These are phyloP conservation scores for Cyprinodon tularosa DNA, from an alignment of 2,113 vertebrate species.

Conservation along the genomic window DNA sequence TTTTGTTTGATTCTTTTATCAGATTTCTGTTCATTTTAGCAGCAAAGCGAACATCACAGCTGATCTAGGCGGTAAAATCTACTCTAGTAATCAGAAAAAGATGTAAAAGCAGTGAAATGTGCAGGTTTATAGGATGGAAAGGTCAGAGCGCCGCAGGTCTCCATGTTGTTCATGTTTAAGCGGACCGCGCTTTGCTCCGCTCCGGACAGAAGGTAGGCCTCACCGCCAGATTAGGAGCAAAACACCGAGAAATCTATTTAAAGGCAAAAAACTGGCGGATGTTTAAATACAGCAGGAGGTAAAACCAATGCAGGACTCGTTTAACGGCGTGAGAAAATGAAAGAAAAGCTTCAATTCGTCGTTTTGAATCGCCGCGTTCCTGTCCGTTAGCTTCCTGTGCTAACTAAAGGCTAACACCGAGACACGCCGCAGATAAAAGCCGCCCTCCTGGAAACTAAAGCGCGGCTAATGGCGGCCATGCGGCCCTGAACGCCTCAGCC, in stretches of 20 bases:
- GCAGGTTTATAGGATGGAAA: too few species aligned
- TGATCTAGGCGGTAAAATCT: too few species aligned
- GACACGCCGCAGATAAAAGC: neutral
- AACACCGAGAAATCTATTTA: fast-evolving
- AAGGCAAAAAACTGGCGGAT: neutral
- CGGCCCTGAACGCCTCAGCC: fast-evolving
- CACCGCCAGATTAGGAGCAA: neutral
- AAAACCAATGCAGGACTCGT: too few species aligned
- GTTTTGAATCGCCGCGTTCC: neutral
- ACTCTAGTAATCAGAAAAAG: neutral
- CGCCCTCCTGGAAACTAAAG: fast-evolving
- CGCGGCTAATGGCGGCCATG: fast-evolving
- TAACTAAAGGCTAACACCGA: neutral
- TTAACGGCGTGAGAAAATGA: neutral
- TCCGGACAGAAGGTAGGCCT: slow-evolving; percentile 38
- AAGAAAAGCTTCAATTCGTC: fast-evolving
- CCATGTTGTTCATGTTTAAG: slow-evolving; percentile 27
- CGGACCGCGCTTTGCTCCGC: slow-evolving; percentile 68
- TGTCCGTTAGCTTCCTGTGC: slow-evolving; percentile 15
- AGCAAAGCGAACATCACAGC: too few species aligned
- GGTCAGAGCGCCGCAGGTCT: neutral
- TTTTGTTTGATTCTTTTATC: too few species aligned
- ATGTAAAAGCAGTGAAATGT: neutral
- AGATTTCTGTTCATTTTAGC: too few species aligned
- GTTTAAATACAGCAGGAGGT: neutral